A percentile compares a stretch with the other conserved stretches of the same genome.
phyloP scores from a whole-genome alignment of 2,888 invertebrate species.

The Heliothis peltigera region DNA sequence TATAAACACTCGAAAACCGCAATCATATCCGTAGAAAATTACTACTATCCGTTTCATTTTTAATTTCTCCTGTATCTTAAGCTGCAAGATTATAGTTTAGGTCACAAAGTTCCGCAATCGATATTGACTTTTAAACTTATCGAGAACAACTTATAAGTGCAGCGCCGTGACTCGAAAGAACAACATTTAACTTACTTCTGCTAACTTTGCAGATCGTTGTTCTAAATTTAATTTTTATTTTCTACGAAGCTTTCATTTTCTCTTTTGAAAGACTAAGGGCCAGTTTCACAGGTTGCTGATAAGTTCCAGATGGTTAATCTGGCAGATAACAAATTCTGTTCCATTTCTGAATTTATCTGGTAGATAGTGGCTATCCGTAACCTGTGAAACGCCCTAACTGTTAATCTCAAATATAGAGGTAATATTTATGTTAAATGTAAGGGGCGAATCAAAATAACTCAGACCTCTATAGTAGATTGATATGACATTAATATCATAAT shows the following conservation, averaged over 20 bases:
- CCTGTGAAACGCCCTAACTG: too few species aligned
- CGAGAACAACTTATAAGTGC: conserved; percentile 24
- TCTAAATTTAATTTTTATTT: neutral
- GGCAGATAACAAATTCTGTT: too few species aligned
- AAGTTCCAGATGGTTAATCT: too few species aligned
- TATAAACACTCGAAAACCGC: too few species aligned
- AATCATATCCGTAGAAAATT: neutral
- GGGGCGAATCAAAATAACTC: too few species aligned
- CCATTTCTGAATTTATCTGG: too few species aligned
- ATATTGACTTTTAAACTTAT: conserved; percentile 19
- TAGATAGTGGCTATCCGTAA: too few species aligned
- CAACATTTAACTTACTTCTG: conserved; percentile 20
- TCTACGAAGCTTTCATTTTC: neutral
- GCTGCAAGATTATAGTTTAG: conserved; percentile 13
- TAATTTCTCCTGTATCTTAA: neutral
- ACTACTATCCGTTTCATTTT: neutral
- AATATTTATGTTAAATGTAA: too few species aligned
- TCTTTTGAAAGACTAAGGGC: too few species aligned
- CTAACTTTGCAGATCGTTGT: conserved; percentile 2
- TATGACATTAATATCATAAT: neutral
- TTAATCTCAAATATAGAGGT: too few species aligned
- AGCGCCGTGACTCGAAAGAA: conserved; percentile 13
- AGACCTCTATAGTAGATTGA: too few species aligned
- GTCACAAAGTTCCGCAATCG: conserved; percentile 19
- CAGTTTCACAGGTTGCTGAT: too few species aligned